Percentiles rank a stretch among this genome's conserved stretches.
Evolutionary conservation across 2,888 invertebrate genomes (phyloP).

Genomic region (Dolichomitus sp.): DNA sequence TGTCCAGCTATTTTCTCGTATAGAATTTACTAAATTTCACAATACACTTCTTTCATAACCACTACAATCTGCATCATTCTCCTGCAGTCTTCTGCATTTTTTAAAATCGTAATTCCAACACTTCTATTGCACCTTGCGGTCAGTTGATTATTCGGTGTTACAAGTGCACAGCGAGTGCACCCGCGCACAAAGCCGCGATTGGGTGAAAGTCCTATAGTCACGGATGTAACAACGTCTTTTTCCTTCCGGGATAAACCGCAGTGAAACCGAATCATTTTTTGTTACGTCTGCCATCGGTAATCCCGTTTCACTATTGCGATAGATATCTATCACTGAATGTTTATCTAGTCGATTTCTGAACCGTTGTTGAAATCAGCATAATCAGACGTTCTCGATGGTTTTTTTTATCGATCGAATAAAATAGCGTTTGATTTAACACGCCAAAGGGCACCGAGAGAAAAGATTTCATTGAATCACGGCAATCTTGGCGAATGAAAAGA

Average conservation of each 20-base stretch:
- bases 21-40: too few species aligned
- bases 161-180: constrained; percentile 37
- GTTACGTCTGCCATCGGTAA: not conserved
- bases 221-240: constrained; percentile 53
- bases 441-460: too few species aligned
- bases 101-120: constrained; percentile 6
- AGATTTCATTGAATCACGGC: too few species aligned
- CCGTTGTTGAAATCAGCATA: not conserved
- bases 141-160: constrained; percentile 48
- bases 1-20: not conserved
- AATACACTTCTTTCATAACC: not conserved
- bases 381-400: constrained; percentile 10
- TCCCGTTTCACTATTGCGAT: not conserved
- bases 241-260: constrained; percentile 48
- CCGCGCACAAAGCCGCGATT: constrained; percentile 43
- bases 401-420: constrained; percentile 33
- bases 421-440: too few species aligned
- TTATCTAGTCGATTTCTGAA: not conserved
- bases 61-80: not conserved
- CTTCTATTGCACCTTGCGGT: constrained; percentile 31
- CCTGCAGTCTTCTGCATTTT: not conserved
- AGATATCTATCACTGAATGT: constrained; percentile 11
- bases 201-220: constrained; percentile 61
- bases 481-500: too few species aligned
- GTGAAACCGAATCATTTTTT: constrained; percentile 30